These are phyloP conservation scores for Chlamydotis undulata DNA, from an alignment of 2,113 vertebrate genomes.

Conservation along the genomic window DNA sequence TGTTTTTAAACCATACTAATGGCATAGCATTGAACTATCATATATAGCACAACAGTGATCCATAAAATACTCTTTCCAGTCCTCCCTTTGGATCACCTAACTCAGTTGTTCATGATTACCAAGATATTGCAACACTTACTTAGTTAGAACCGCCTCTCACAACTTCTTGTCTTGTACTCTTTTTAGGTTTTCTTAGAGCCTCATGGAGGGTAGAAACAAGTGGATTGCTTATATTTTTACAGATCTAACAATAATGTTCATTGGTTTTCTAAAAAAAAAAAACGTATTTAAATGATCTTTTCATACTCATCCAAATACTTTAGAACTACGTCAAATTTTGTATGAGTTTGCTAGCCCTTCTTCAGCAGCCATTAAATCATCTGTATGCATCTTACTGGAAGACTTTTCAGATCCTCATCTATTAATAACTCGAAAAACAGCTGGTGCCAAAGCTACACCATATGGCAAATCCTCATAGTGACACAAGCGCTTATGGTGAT, in stretches of 20 bases:
- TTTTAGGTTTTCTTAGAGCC: neutral
- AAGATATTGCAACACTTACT: neutral
- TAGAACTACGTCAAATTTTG: neutral
- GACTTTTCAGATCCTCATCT: neutral
- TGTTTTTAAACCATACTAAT: neutral
- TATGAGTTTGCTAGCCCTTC: neutral
- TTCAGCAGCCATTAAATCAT: neutral
- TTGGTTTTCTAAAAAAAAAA: neutral
- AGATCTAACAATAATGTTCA: neutral
- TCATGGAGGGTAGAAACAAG: neutral
- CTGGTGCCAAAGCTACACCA: neutral
- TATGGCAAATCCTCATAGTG: neutral
- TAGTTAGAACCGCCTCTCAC: neutral
- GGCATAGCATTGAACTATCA: neutral
- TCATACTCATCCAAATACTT: neutral
- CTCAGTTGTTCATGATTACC: neutral
- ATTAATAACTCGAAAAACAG: conserved; percentile 17
- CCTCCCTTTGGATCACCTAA: neutral
- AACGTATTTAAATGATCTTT: neutral
- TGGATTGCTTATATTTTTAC: neutral
- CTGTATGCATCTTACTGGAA: neutral
- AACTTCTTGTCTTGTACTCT: neutral
- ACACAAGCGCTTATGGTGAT: neutral
- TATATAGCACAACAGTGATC: neutral
- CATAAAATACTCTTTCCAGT: neutral